Evolutionary conservation across 2,888 invertebrate genomes (phyloP).

Genomic region (Drosophila pegasa): DNA sequence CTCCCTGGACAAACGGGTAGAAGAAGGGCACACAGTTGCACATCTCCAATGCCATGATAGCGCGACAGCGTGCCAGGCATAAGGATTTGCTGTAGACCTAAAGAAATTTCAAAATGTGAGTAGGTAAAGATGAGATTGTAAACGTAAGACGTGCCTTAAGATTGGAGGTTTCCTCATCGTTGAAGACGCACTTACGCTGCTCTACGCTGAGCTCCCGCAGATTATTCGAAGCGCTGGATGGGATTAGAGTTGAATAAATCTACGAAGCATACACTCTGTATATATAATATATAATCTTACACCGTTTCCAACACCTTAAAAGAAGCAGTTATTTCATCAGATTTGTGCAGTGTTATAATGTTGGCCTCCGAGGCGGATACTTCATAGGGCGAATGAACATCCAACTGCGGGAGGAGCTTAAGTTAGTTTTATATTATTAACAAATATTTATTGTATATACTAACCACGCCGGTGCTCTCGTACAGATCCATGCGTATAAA

Average conservation of each 20-base stretch:
- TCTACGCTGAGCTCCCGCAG: constrained; percentile 84
- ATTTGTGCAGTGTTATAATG: constrained; percentile 76
- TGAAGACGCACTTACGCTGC: constrained; percentile 86
- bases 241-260: neutral
- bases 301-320: constrained; percentile 83
- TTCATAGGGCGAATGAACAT: constrained; percentile 83
- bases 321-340: constrained; percentile 82
- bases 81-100: constrained; percentile 82
- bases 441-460: constrained; percentile 1
- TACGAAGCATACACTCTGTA: too few relatives aligned
- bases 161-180: constrained; percentile 85
- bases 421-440: too few relatives aligned
- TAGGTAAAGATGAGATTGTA: neutral
- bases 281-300: constrained; percentile 77
- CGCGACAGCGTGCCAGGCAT: constrained; percentile 85
- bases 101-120: rapidly evolving
- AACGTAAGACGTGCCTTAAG: constrained; percentile 78
- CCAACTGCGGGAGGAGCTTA: constrained; percentile 62
- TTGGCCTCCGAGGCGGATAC: constrained; percentile 79
- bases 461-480: constrained; percentile 82
- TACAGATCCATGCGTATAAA: constrained; percentile 83
- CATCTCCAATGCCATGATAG: constrained; percentile 85
- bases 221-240: constrained; percentile 77
- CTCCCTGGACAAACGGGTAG: constrained; percentile 84
- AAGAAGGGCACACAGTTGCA: constrained; percentile 87